These are phyloP conservation scores for Ascaphus truei DNA, from an alignment of 2,113 vertebrate genomes.

Conservation along the genomic window DNA sequence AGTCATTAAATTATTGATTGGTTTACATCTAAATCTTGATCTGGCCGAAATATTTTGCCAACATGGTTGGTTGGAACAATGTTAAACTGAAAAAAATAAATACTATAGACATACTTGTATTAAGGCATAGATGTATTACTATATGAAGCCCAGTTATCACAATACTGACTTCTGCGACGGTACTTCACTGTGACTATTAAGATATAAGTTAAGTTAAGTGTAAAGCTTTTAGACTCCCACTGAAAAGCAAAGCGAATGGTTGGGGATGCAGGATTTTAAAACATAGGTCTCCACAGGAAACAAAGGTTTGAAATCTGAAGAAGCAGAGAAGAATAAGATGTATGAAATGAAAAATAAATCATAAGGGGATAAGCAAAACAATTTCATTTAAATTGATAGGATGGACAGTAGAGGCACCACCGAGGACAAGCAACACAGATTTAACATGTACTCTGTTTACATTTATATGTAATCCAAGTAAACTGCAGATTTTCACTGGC, in stretches of 20 bases:
- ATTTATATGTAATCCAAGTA: conserved; percentile 38
- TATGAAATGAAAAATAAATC: conserved; percentile 35
- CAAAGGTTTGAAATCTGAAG: conserved; percentile 29
- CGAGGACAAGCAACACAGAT: conserved; percentile 28
- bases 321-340: conserved; percentile 17
- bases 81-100: conserved; percentile 4
- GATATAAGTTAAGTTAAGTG: conserved; percentile 34
- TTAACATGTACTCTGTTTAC: conserved; percentile 29
- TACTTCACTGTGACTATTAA: conserved; percentile 31
- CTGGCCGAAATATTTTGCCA: neutral
- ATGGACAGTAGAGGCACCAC: conserved; percentile 32
- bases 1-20: neutral
- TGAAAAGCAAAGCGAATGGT: conserved; percentile 34
- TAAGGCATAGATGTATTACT: conserved; percentile 22
- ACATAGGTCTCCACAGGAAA: conserved; percentile 34
- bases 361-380: conserved; percentile 39
- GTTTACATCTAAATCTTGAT: neutral
- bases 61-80: conserved; percentile 1
- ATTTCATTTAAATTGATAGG: conserved; percentile 38
- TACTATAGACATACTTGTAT: conserved; percentile 19
- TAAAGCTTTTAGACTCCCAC: conserved; percentile 35
- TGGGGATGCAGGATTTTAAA: conserved; percentile 37
- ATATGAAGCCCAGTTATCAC: conserved; percentile 15
- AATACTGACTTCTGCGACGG: conserved; percentile 1
- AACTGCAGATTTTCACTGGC: conserved; percentile 28